Base-by-base conservation (phyloP, 2,113 vertebrate genomes). In the Syngnathoides biaculeatus region DNA sequence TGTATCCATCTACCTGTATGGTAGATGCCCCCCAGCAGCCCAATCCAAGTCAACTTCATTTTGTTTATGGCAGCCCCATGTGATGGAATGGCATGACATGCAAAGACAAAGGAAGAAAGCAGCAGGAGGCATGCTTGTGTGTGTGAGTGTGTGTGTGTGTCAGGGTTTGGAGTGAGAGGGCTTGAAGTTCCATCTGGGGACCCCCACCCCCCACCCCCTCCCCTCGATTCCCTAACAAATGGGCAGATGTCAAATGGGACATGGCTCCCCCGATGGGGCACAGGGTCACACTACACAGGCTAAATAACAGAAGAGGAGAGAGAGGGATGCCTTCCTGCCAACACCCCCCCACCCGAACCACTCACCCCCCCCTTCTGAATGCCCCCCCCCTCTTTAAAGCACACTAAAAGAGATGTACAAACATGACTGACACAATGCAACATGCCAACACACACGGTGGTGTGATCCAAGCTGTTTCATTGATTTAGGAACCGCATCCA, bases 161-260 rank as follows among this genome's bases (percentile, higher is more conserved):
- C 75, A 71, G 71, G 56, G 67, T 65, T 55, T 57, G 63, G 68
- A 43, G 48, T 15, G 71, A 55, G 69, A 56, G 68, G 70, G 65
- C 62, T 68, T 69, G 65, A 73, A 72, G 84, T 77, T 90, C 90
- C 91, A 91, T 92, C 89, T 92, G 92, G 89, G 84, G 76, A 66
- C 52, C 62, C 79, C 79, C 71, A 59, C 55, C 63, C 59, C 58
- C 55, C 62, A 53, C 26, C 39, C 38, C 10, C 24, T 65, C 4
- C 62, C 50, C 24, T 38, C 52, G 47, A 22, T 42, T 79, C 77
- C 65, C 79, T 71, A 56, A 56, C 84, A 90, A 86, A 88, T 84
- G 89, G 89, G 89, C 92, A 93, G 91, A 91, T 92, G 91, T 91
- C 91, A 92, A 86, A 92, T 91, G 82, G 87, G 89, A 90, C 83